Evolutionary conservation across 1,140 invertebrate species (phyloP).

Genomic region (Gryon sp.): DNA sequence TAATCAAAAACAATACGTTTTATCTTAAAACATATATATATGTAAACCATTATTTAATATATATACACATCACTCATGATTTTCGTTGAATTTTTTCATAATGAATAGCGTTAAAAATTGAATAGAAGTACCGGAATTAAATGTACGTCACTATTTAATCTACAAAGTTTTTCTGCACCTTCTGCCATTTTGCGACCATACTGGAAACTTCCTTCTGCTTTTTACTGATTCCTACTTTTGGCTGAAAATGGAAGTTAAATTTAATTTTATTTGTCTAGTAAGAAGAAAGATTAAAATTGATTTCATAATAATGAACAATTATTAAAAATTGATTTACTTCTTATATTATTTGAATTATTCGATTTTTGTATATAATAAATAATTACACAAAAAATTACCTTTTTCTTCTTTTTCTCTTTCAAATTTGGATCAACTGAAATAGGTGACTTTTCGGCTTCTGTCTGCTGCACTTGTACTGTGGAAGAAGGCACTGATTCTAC

Average conservation of each 20-base stretch:
- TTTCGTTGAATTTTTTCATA: too few species aligned
- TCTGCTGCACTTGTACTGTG: conserved; percentile 56
- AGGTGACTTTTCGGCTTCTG: conserved; percentile 49
- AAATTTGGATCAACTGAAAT: conserved; percentile 24
- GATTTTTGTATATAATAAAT: background rate
- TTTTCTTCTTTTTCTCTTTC: conserved; percentile 80
- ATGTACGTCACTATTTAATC: too few species aligned
- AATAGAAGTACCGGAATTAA: too few species aligned
- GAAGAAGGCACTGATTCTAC: conserved; percentile 58
- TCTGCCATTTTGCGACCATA: conserved; percentile 87
- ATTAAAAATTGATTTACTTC: too few species aligned
- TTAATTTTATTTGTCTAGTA: too few species aligned
- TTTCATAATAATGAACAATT: too few species aligned
- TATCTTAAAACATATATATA: conserved; percentile 1
- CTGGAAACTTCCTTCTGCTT: conserved; percentile 87
- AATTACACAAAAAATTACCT: conserved; percentile 63
- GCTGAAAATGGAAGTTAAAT: too few species aligned
- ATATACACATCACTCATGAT: too few species aligned
- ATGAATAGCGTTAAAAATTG: too few species aligned
- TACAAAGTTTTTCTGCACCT: conserved; percentile 82
- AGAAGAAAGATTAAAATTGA: conserved; percentile 20
- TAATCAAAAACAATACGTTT: conserved; percentile 39
- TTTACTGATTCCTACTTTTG: conserved; percentile 82
- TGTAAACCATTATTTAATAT: background rate
- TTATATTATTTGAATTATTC: too few species aligned